Evolutionary conservation across 2,113 vertebrate species (phyloP).

Genomic region (Vulpes ferrilata): DNA sequence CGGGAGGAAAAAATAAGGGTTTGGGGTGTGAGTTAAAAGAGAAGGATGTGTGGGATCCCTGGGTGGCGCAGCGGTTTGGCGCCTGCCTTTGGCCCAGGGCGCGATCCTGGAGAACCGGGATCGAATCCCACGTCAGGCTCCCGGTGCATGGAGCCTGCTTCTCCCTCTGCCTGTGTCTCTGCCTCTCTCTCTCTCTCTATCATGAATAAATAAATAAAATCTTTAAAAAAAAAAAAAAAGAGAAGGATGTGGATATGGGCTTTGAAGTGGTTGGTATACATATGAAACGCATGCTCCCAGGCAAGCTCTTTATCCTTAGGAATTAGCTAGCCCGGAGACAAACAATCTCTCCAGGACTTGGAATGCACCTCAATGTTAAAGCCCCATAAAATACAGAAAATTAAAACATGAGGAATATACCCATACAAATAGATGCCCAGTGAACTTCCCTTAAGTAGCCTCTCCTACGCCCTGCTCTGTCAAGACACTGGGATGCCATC

Average conservation of each 20-base stretch:
- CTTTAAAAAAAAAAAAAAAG: too few species aligned
- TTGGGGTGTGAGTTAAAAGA: background rate
- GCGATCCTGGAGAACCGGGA: too few species aligned
- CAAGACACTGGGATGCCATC: background rate
- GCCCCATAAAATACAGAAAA: background rate
- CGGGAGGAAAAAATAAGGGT: background rate
- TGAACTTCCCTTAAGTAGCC: background rate
- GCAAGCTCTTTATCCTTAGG: background rate
- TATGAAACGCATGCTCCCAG: background rate
- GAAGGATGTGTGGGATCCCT: too few species aligned
- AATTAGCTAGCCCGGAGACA: background rate
- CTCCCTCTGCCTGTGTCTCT: too few species aligned
- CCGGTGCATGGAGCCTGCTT: too few species aligned
- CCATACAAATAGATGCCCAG: background rate
- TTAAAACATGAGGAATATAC: background rate
- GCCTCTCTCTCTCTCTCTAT: too few species aligned
- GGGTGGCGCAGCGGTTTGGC: too few species aligned
- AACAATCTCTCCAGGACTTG: background rate
- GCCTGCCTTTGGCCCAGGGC: too few species aligned
- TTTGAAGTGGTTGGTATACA: background rate
- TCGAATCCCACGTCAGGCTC: too few species aligned
- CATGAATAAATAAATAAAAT: too few species aligned
- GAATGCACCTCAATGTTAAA: background rate
- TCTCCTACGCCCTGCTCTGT: background rate
- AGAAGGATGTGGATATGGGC: background rate